These are phyloP conservation scores for Pelosia muscerda DNA, from an alignment of 2,888 invertebrate species.

Conservation along the genomic window DNA sequence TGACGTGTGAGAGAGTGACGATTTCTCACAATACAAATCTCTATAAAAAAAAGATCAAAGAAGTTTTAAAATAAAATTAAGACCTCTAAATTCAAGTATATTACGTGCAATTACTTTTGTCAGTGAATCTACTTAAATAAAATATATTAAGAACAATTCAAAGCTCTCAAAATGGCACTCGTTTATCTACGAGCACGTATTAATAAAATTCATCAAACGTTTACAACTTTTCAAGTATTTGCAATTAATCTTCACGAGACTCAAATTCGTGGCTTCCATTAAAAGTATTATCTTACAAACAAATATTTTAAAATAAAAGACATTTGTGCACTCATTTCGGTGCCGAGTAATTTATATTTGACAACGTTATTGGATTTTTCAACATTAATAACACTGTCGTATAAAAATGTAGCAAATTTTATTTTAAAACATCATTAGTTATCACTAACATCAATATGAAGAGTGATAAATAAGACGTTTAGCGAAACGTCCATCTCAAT, in stretches of 20 bases:
- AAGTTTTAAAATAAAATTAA: background rate
- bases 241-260: constrained; percentile 31
- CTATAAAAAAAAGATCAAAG: too few relatives aligned
- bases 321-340: constrained; percentile 23
- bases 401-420: constrained; percentile 33
- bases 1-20: background rate
- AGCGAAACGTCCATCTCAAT: constrained; percentile 28
- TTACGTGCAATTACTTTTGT: background rate
- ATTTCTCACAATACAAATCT: background rate
- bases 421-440: constrained; percentile 28
- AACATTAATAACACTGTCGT: constrained; percentile 24
- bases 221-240: constrained; percentile 39
- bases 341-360: constrained; percentile 31
- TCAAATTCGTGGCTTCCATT: constrained; percentile 23
- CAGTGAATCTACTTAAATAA: background rate
- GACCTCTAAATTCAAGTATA: background rate
- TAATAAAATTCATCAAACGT: constrained; percentile 32
- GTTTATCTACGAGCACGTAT: constrained; percentile 15
- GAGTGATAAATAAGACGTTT: constrained; percentile 16
- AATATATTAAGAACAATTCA: constrained; percentile 7
- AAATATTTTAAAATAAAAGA: constrained; percentile 25
- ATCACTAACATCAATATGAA: constrained; percentile 26
- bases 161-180: constrained; percentile 12
- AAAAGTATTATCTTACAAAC: constrained; percentile 32
- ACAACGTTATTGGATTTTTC: constrained; percentile 29